Percentiles rank a stretch among this genome's conserved stretches.
These are phyloP conservation scores for Patella pellucida DNA, from an alignment of 2,888 invertebrate species.

Conservation along the genomic window DNA sequence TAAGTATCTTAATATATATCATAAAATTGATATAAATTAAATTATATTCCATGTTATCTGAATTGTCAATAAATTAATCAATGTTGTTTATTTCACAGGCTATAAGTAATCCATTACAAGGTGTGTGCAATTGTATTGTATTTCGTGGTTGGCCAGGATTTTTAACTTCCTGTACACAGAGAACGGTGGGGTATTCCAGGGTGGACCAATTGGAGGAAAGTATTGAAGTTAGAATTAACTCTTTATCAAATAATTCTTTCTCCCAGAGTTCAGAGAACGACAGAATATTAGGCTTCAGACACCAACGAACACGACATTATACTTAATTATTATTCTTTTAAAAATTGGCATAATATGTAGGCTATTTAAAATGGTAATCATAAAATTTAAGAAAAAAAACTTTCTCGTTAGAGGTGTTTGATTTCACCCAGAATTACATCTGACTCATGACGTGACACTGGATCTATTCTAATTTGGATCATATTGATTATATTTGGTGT, in stretches of 20 bases:
- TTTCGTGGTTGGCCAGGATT: slow-evolving; percentile 19
- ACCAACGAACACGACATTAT: neutral
- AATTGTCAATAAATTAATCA: too few species aligned
- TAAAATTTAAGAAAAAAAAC: too few species aligned
- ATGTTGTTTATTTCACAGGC: slow-evolving; percentile 2
- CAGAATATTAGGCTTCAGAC: neutral
- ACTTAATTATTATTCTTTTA: too few species aligned
- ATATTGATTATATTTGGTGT: too few species aligned
- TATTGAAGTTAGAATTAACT: neutral
- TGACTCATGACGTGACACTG: too few species aligned
- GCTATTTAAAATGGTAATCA: too few species aligned
- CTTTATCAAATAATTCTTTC: neutral
- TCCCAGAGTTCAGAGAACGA: neutral
- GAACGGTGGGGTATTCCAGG: neutral
- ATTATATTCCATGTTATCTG: too few species aligned
- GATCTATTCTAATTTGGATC: too few species aligned
- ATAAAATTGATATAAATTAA: neutral
- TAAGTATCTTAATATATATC: slow-evolving; percentile 1
- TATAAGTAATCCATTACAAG: slow-evolving; percentile 18
- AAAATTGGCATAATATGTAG: too few species aligned
- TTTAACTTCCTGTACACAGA: neutral
- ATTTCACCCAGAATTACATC: too few species aligned
- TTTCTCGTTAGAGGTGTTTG: too few species aligned
- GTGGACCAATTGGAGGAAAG: neutral
- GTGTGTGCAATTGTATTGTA: slow-evolving; percentile 18